A percentile compares a stretch with the other conserved stretches of the same genome.
phyloP scores from a whole-genome alignment of 2,797 vertebrate genomes.

The Protosalanx chinensis region DNA sequence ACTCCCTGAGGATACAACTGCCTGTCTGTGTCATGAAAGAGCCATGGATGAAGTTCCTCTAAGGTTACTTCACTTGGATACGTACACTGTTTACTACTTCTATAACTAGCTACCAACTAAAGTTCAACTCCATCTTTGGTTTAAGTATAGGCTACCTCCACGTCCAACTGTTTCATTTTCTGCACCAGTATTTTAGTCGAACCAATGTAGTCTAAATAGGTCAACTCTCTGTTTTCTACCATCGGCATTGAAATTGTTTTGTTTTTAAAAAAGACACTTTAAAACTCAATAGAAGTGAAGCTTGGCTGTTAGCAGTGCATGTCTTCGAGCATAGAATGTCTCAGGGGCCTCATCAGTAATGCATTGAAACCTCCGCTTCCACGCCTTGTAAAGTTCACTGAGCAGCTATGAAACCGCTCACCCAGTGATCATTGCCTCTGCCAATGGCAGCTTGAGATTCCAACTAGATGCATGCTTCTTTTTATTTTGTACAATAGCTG shows the following conservation, averaged over 20 bases:
- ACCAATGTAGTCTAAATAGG: background rate
- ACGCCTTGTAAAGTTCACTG: constrained; percentile 1
- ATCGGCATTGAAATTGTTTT: background rate
- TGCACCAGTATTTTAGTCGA: background rate
- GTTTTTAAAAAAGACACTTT: background rate
- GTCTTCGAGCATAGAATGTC: background rate
- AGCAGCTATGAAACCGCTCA: constrained; percentile 1
- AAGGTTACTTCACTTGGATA: background rate
- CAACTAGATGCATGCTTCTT: background rate
- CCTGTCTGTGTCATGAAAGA: background rate
- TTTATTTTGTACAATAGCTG: background rate
- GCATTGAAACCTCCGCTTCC: background rate
- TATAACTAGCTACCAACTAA: background rate
- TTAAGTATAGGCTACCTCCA: too few species aligned
- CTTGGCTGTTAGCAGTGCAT: background rate
- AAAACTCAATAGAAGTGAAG: background rate
- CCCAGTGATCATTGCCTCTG: background rate
- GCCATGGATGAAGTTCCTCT: background rate
- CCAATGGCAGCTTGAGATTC: background rate
- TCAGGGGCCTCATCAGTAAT: constrained; percentile 2
- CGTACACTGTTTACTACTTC: background rate
- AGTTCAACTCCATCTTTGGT: background rate
- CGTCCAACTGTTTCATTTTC: background rate
- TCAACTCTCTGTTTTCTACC: background rate
- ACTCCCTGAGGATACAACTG: constrained; percentile 4